These are phyloP conservation scores for Scomberomorus guttatus DNA, from an alignment of 2,797 vertebrate genomes.

Conservation along the genomic window DNA sequence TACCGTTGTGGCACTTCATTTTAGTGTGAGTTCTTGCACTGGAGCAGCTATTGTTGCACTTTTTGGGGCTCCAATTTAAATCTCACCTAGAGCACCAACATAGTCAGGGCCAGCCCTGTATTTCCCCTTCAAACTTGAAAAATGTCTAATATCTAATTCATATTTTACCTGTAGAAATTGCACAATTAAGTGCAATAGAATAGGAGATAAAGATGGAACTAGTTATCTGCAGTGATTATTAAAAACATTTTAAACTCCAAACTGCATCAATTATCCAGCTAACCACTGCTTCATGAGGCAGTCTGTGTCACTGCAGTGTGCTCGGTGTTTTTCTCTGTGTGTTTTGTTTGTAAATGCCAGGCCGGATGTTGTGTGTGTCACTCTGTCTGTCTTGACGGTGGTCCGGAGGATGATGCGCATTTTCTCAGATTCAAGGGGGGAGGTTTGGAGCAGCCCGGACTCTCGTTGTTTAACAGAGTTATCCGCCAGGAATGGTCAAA, in stretches of 20 bases:
- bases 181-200: neutral
- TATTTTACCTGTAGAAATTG: neutral
- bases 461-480: conserved; percentile 71
- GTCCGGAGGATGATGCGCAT: conserved; percentile 70
- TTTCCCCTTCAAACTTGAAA: neutral
- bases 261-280: neutral
- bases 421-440: conserved; percentile 74
- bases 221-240: neutral
- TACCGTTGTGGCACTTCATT: too few relatives aligned
- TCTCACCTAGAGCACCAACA: too few relatives aligned
- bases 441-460: conserved; percentile 71
- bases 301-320: too few relatives aligned
- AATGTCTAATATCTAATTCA: neutral
- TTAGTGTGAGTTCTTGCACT: too few relatives aligned
- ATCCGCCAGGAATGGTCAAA: conserved; percentile 49
- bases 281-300: neutral
- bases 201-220: neutral
- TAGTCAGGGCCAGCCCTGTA: too few relatives aligned
- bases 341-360: conserved; percentile 35
- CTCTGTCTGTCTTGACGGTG: rapidly evolving
- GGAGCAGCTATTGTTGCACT: too few relatives aligned
- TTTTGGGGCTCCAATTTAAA: too few relatives aligned
- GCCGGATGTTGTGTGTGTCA: conserved; percentile 23
- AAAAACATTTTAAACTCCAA: too few relatives aligned
- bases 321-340: neutral